Conservation (phyloP, 2,888 invertebrate species). For the Hypercompe scribonia region DNA sequence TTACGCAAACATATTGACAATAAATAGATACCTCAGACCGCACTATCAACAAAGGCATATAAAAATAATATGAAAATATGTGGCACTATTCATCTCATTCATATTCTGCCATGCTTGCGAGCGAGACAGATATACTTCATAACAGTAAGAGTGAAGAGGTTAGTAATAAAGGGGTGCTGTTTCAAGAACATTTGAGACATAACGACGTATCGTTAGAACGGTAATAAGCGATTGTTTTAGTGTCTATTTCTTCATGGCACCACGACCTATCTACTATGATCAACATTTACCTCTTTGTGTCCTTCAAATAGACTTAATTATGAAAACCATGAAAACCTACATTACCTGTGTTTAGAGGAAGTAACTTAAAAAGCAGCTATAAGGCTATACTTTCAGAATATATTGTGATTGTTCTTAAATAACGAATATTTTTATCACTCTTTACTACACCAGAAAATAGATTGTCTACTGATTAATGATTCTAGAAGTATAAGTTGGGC, state of each 20-base stretch:
- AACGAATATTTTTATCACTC: neutral
- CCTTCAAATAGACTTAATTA: slow-evolving; percentile 25
- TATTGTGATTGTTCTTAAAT: neutral
- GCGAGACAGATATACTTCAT: slow-evolving; percentile 28
- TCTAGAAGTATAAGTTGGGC: neutral
- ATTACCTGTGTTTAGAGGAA: neutral
- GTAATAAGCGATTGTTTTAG: slow-evolving; percentile 54
- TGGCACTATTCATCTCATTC: slow-evolving; percentile 47
- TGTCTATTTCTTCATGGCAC: slow-evolving; percentile 42
- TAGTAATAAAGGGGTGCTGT: slow-evolving; percentile 43
- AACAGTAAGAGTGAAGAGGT: slow-evolving; percentile 28
- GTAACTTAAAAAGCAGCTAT: neutral
- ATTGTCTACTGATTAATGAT: neutral
- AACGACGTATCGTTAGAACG: slow-evolving; percentile 51
- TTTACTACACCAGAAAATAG: neutral
- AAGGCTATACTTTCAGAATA: neutral
- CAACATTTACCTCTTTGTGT: slow-evolving; percentile 32
- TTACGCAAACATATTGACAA: slow-evolving; percentile 9
- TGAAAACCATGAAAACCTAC: slow-evolving; percentile 2
- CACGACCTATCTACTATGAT: slow-evolving; percentile 35
- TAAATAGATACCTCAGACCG: slow-evolving; percentile 16
- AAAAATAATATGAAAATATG: slow-evolving; percentile 49
- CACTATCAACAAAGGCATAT: slow-evolving; percentile 41
- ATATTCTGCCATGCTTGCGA: slow-evolving; percentile 45
- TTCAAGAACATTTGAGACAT: slow-evolving; percentile 48